phyloP scores from a whole-genome alignment of 2,888 invertebrate genomes.

The Seira musarum region DNA sequence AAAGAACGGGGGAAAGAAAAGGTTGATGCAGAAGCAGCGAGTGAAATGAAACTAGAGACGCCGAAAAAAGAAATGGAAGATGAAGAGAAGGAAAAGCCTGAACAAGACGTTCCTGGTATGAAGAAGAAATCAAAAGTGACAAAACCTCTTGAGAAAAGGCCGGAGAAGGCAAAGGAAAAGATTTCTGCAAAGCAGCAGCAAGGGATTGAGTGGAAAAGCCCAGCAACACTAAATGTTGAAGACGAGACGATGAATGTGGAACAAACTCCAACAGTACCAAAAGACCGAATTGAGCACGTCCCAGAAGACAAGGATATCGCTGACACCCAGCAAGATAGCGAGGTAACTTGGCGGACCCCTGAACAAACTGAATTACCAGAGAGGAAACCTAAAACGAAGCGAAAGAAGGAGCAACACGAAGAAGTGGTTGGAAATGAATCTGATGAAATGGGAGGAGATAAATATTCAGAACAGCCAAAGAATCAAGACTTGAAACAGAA shows the following conservation, averaged over 20 bases:
- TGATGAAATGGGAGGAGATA: too few species aligned
- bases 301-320: neutral
- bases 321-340: too few species aligned
- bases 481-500: neutral
- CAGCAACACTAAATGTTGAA: neutral
- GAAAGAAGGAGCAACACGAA: neutral
- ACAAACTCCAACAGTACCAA: neutral
- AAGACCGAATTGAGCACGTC: neutral
- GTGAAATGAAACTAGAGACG: constrained; percentile 21
- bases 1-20: neutral
- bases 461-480: constrained; percentile 16
- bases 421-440: constrained; percentile 17
- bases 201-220: neutral
- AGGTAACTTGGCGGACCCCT: too few species aligned
- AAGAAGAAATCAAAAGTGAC: too few species aligned
- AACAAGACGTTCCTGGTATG: neutral
- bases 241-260: neutral
- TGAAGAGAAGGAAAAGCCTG: neutral
- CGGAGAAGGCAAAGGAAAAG: constrained; percentile 11
- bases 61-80: constrained; percentile 4
- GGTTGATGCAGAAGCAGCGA: constrained; percentile 5
- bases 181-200: constrained; percentile 4
- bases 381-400: neutral
- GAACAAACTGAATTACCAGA: too few species aligned
- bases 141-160: too few species aligned